Conservation (phyloP, 1,140 invertebrate species). For the Mamestra configurata region DNA sequence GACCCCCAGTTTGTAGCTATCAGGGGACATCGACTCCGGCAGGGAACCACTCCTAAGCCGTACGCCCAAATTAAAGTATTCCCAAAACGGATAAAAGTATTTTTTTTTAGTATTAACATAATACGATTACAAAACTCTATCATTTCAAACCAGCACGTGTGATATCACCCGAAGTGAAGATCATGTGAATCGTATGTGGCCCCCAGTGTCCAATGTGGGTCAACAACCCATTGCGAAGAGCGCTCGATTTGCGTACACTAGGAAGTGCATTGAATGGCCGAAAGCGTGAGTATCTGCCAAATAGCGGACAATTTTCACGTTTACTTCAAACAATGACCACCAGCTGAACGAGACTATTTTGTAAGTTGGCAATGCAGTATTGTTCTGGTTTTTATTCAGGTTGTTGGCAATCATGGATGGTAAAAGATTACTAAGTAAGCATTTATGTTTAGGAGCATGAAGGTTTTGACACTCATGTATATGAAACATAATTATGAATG, state of each 20-base stretch:
- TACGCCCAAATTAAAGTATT: no score
- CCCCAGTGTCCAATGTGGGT: constrained; percentile 40
- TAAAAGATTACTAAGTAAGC: no score
- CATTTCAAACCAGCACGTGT: constrained; percentile 16
- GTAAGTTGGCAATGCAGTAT: no score
- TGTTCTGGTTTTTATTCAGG: no score
- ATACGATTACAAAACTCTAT: constrained; percentile 7
- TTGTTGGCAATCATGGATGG: no score
- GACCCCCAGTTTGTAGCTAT: no score
- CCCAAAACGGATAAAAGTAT: no score
- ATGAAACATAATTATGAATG: no score
- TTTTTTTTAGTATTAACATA: background rate
- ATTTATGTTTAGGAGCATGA: no score
- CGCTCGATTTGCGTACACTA: constrained; percentile 43
- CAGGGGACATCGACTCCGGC: no score
- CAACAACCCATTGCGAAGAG: constrained; percentile 54
- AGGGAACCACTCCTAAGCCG: no score
- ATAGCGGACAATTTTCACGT: constrained; percentile 44
- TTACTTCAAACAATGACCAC: constrained; percentile 50
- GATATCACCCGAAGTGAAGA: background rate
- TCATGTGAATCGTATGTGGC: constrained; percentile 26
- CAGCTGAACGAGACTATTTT: constrained; percentile 27
- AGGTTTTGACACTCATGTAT: no score
- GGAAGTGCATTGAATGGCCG: constrained; percentile 62
- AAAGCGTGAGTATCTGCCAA: constrained; percentile 62